Base-by-base conservation (phyloP, 2,888 invertebrate genomes). In the Pollenia angustigena region DNA sequence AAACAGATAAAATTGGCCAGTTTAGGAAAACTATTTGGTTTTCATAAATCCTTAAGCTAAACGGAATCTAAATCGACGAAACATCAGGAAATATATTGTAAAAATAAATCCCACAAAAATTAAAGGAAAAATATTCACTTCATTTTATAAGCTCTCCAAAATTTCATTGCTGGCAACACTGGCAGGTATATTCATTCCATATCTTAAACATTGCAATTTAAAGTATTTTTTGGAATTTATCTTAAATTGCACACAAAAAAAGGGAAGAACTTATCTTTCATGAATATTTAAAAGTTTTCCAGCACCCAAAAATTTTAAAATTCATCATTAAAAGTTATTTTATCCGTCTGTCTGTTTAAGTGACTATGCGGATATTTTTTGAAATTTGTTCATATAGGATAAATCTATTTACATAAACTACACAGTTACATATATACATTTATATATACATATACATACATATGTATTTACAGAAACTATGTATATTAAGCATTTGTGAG, bases 241-340 rank as follows among this genome's bases (percentile, higher is more conserved):
- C 12, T 12, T 8, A 68, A 60, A 75, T 56, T 60, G 50, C 58
- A 71, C 4, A 50, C 50, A 50, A 62, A 16, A 18, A 2, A 56
- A 68, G 16, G 23, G 48, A 48, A 44, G n/a, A 42, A 68, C 54
- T 72, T 23, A 54, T 62, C 60, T 74, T 81, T 74, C 81, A 87
- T 84, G 87, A 87, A 87, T 87, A 87, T 84, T 87, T 84, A 81
- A 84, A 87, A 87, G 81, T 84, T 87, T 71, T 74, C 18, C 74
- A 78, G 58, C 74, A 84, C 68, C 52, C 68, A 60, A 84, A 58
- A 84, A 74, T 64, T 62, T 78, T 74, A 44, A 74, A 87, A 81
- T 81, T 87, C 81, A 84, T 87, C 87, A 87, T 87, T 87, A 84
- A 84, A 87, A 87, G 84, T 87, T 84, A 76, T 84, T 66, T 64